Percentiles rank a stretch among this genome's conserved stretches.
Evolutionary conservation across 1,140 invertebrate genomes (phyloP).

Genomic region (Drosophila kikkawai): DNA sequence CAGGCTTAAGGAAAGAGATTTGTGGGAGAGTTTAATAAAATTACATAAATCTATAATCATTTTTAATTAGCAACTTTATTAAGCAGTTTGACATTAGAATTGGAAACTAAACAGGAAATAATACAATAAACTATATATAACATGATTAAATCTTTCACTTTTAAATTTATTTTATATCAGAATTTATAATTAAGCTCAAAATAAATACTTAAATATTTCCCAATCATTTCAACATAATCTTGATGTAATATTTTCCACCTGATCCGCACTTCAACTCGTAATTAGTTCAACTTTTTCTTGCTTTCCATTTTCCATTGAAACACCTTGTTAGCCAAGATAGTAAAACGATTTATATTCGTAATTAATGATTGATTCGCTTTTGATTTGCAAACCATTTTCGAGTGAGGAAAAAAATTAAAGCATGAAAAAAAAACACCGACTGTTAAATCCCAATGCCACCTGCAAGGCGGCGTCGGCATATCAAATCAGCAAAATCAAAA

Average conservation of each 20-base stretch:
- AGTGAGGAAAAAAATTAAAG: constrained; percentile 7
- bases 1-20: neutral
- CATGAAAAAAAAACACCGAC: constrained; percentile 35
- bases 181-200: neutral
- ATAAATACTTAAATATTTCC: neutral
- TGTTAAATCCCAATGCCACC: constrained; percentile 67
- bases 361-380: constrained; percentile 57
- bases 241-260: neutral
- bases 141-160: too few species aligned
- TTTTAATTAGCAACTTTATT: too few species aligned
- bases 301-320: constrained; percentile 15
- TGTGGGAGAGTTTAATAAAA: neutral
- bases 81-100: too few species aligned
- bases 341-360: constrained; percentile 49
- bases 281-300: constrained; percentile 42
- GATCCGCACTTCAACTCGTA: neutral
- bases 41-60: neutral
- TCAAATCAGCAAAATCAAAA: constrained; percentile 78
- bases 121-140: neutral
- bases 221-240: neutral
- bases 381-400: constrained; percentile 54
- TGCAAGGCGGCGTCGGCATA: constrained; percentile 66
- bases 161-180: neutral
- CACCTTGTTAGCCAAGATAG: constrained; percentile 16
- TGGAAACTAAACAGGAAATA: neutral